phyloP scores from a whole-genome alignment of 64 coral and sea anemone genomes.

The Stichodactyla helianthus region DNA sequence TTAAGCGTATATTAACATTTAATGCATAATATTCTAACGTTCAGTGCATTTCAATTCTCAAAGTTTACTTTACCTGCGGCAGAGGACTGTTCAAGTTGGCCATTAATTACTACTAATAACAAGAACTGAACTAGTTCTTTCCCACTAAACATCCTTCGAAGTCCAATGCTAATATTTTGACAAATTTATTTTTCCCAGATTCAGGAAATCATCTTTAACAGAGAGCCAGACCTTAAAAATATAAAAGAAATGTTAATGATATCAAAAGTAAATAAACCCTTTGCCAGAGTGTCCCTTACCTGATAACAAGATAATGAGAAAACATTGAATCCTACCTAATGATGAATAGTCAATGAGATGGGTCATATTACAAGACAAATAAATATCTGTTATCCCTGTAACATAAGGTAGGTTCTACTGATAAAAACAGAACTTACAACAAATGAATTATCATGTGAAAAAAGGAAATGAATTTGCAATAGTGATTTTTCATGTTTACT shows the following conservation, averaged over 20 bases:
- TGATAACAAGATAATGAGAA: background rate
- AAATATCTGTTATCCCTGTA: too few relatives aligned
- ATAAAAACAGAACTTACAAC: background rate
- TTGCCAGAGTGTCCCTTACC: background rate
- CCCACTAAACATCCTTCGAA: background rate
- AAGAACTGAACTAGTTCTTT: background rate
- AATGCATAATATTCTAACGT: too few relatives aligned
- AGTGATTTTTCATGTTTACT: too few relatives aligned
- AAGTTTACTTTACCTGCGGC: background rate
- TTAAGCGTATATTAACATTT: too few relatives aligned
- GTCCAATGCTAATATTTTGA: background rate
- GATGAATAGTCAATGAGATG: background rate
- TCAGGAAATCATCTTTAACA: constrained; percentile 9
- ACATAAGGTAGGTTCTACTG: background rate
- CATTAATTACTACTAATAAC: background rate
- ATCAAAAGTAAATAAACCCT: background rate
- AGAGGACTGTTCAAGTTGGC: background rate
- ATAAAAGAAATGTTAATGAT: constrained; percentile 4
- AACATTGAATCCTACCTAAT: background rate
- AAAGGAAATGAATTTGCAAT: too few relatives aligned
- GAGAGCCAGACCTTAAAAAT: background rate
- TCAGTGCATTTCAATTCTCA: too few relatives aligned
- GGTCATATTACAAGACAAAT: background rate
- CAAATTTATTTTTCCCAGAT: background rate
- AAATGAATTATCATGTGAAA: too few relatives aligned